These are phyloP conservation scores for Myripristis murdjan DNA, from an alignment of 2,797 vertebrate genomes.

Conservation along the genomic window DNA sequence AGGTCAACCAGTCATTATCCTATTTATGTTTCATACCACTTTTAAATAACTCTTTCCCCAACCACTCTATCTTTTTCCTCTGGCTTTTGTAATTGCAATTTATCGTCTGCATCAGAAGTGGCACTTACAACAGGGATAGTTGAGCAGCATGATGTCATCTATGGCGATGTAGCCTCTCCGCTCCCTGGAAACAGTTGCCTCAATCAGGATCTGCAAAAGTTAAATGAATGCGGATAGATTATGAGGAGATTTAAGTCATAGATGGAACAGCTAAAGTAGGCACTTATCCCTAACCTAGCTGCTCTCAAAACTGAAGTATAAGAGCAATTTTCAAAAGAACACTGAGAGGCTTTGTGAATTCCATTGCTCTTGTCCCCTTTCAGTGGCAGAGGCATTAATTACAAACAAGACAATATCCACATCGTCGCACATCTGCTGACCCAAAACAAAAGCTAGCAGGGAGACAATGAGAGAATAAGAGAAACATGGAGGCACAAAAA, in stretches of 20 bases:
- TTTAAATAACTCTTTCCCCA: slow-evolving; percentile 47
- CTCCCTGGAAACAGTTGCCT: slow-evolving; percentile 92
- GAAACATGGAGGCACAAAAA: slow-evolving; percentile 55
- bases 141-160: slow-evolving; percentile 96
- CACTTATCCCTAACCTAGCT: slow-evolving; percentile 26
- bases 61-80: slow-evolving; percentile 14
- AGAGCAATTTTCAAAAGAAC: slow-evolving; percentile 35
- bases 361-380: slow-evolving; percentile 34
- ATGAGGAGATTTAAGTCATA: slow-evolving; percentile 46
- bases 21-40: slow-evolving; percentile 46
- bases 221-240: slow-evolving; percentile 46
- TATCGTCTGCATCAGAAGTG: slow-evolving; percentile 52
- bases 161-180: slow-evolving; percentile 94
- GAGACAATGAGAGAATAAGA: slow-evolving; percentile 50
- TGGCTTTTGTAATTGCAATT: slow-evolving; percentile 53
- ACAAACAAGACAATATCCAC: slow-evolving; percentile 52
- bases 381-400: slow-evolving; percentile 64
- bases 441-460: slow-evolving; percentile 56
- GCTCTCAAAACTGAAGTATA: slow-evolving; percentile 39
- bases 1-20: slow-evolving; percentile 63
- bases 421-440: slow-evolving; percentile 63
- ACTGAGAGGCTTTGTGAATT: slow-evolving; percentile 11
- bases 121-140: slow-evolving; percentile 98
- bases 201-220: slow-evolving; percentile 92
- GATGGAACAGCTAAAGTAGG: slow-evolving; percentile 11